Conservation (phyloP, 2,797 vertebrate genomes). For the Anas georgica region DNA sequence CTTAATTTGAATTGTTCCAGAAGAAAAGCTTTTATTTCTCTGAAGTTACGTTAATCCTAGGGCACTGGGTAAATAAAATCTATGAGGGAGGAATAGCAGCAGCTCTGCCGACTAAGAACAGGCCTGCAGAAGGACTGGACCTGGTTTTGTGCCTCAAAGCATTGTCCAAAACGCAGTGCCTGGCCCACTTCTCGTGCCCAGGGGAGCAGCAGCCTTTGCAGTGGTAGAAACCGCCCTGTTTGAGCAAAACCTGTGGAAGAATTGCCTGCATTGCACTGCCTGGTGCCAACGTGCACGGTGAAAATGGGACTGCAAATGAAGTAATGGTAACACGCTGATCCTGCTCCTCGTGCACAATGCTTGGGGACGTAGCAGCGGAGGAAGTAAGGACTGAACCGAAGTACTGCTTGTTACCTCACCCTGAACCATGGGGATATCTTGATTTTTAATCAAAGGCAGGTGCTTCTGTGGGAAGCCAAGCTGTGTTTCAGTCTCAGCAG, state of each 20-base stretch:
- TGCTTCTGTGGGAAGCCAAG: background rate
- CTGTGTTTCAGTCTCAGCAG: background rate
- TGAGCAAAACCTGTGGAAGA: background rate
- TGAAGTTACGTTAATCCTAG: background rate
- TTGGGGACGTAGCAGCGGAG: no score
- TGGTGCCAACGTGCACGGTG: accelerated
- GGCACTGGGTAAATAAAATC: background rate
- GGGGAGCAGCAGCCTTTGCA: background rate
- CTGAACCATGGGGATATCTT: background rate
- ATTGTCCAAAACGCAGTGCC: background rate
- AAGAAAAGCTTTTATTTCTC: background rate
- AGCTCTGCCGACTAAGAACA: background rate
- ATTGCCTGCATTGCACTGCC: accelerated
- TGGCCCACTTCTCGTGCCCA: accelerated
- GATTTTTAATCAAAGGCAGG: background rate
- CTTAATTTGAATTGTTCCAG: conserved; percentile 3
- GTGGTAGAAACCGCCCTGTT: background rate
- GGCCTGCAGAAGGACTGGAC: background rate
- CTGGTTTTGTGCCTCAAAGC: background rate
- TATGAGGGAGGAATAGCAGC: background rate
- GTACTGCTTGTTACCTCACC: no score
- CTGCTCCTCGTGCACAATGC: background rate
- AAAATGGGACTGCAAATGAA: background rate
- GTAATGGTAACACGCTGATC: accelerated
- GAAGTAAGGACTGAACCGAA: background rate